Percentiles rank a stretch among this genome's conserved stretches.
phyloP scores from a whole-genome alignment of 2,113 vertebrate species.

The Canis aureus region DNA sequence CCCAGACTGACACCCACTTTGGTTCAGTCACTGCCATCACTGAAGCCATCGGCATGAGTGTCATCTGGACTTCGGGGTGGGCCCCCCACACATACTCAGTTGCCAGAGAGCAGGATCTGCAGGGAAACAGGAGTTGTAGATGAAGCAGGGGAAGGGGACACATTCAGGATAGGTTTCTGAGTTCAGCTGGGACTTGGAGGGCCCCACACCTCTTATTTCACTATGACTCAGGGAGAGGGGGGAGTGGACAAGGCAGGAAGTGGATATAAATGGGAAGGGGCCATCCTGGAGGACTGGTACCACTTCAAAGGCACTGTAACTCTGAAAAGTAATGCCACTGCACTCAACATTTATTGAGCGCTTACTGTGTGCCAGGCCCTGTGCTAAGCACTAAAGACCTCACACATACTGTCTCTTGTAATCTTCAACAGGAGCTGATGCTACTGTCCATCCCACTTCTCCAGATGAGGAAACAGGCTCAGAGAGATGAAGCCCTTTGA shows the following conservation, averaged over 20 bases:
- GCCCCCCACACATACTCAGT: not conserved
- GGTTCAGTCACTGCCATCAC: slow-evolving; percentile 86
- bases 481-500: not conserved
- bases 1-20: slow-evolving; percentile 88
- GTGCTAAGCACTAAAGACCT: not conserved
- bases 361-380: not conserved
- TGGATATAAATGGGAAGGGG: not conserved
- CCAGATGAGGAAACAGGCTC: not conserved
- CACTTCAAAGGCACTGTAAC: not conserved
- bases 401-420: fast-evolving
- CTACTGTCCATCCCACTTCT: not conserved
- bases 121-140: not conserved
- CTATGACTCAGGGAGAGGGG: not conserved
- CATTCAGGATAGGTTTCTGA: fast-evolving
- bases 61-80: slow-evolving; percentile 83
- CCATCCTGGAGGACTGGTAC: not conserved
- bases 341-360: not conserved
- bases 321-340: fast-evolving
- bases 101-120: not conserved
- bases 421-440: not conserved
- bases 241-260: not conserved
- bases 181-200: not conserved
- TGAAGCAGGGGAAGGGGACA: not conserved
- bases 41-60: slow-evolving; percentile 86
- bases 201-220: not conserved